These are phyloP conservation scores for Brachionus koreanus DNA, from an alignment of 1,140 invertebrate genomes.

Conservation along the genomic window DNA sequence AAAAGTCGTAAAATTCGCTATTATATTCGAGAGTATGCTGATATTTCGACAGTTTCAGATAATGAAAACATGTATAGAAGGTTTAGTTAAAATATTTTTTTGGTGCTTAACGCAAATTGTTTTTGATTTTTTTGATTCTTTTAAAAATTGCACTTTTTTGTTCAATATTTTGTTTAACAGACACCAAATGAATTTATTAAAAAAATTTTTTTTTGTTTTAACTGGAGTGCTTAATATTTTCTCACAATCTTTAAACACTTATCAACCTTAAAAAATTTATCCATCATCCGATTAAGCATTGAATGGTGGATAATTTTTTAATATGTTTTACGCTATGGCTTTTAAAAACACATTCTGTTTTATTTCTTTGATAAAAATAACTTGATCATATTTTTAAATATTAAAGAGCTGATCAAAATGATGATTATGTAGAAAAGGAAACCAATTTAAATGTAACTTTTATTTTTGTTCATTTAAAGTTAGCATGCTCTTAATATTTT, in stretches of 20 bases:
- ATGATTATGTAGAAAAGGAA: neutral
- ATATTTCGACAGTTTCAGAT: constrained; percentile 37
- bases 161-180: neutral
- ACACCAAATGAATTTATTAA: neutral
- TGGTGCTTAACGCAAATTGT: neutral
- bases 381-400: neutral
- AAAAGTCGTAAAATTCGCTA: constrained; percentile 16
- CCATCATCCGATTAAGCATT: neutral
- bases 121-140: neutral
- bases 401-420: neutral
- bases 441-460: neutral
- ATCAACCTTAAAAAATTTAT: neutral
- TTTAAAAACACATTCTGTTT: neutral
- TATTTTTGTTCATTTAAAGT: neutral
- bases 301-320: neutral
- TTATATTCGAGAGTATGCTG: constrained; percentile 37
- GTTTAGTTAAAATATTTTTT: constrained; percentile 26
- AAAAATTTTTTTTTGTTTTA: neutral
- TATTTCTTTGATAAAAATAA: neutral
- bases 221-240: neutral
- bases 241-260: neutral
- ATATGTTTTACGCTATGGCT: neutral
- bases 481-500: neutral
- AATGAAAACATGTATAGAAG: constrained; percentile 37
- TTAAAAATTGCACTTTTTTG: neutral